These are phyloP conservation scores for Metopolophium dirhodum DNA, from an alignment of 1,140 invertebrate species.

Conservation along the genomic window DNA sequence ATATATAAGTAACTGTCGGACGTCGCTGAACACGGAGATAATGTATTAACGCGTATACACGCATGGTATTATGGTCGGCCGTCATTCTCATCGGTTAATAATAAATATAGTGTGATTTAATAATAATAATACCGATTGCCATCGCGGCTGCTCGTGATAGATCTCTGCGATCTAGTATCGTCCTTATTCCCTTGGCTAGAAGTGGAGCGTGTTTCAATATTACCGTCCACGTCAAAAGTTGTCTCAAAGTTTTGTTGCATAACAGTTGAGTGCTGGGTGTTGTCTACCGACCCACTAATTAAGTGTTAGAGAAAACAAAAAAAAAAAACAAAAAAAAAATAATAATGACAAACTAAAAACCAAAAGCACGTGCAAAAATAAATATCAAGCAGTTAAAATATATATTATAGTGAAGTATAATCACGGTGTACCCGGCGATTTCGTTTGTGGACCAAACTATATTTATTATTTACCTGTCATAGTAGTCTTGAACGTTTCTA, in stretches of 20 bases:
- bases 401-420: not conserved
- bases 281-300: slow-evolving; percentile 56
- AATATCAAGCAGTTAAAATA: slow-evolving; percentile 12
- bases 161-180: slow-evolving; percentile 70
- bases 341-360: slow-evolving; percentile 16
- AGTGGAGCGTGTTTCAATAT: slow-evolving; percentile 74
- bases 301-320: slow-evolving; percentile 24
- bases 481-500: slow-evolving; percentile 68
- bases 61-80: not conserved
- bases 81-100: not conserved
- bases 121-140: slow-evolving; percentile 59
- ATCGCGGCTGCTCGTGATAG: slow-evolving; percentile 70
- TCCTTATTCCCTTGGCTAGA: slow-evolving; percentile 68
- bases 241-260: slow-evolving; percentile 77
- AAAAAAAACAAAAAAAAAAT: slow-evolving; percentile 29
- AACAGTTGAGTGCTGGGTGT: slow-evolving; percentile 47
- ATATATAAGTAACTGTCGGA: not conserved
- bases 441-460: not conserved
- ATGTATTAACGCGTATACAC: not conserved
- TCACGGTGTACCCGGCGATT: not conserved
- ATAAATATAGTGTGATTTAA: not conserved
- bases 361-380: slow-evolving; percentile 35
- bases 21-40: not conserved
- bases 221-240: slow-evolving; percentile 82
- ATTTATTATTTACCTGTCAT: slow-evolving; percentile 72